Evolutionary conservation across 2,888 invertebrate genomes (phyloP).

Genomic region (Plebejus argus): DNA sequence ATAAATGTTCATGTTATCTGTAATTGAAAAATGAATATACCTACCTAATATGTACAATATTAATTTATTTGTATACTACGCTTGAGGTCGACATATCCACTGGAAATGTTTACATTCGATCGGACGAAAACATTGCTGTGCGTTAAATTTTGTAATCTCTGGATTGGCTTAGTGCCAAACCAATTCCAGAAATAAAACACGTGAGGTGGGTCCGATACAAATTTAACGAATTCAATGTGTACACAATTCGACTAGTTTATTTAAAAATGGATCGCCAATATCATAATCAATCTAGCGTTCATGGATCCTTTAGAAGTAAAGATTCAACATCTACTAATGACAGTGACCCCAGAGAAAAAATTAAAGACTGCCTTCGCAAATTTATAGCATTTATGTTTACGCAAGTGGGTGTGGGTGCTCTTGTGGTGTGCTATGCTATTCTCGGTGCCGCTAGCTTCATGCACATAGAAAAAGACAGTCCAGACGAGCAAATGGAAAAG

Average conservation of each 20-base stretch:
- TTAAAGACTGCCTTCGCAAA: conserved; percentile 92
- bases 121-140: not conserved
- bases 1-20: too few relatives aligned
- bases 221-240: conserved; percentile 38
- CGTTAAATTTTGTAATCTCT: conserved; percentile 57
- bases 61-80: not conserved
- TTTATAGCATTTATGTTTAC: conserved; percentile 95
- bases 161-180: conserved; percentile 62
- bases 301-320: conserved; percentile 83
- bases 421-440: conserved; percentile 93
- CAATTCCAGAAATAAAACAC: conserved; percentile 63
- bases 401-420: conserved; percentile 93
- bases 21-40: too few relatives aligned
- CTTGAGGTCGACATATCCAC: not conserved
- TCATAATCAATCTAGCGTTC: conserved; percentile 64
- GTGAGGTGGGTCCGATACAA: conserved; percentile 43
- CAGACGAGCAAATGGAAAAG: conserved; percentile 73
- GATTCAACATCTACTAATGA: conserved; percentile 85
- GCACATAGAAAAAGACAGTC: conserved; percentile 85
- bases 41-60: too few relatives aligned
- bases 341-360: conserved; percentile 86
- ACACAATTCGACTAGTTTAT: not conserved
- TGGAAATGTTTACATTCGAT: not conserved
- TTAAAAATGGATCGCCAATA: conserved; percentile 64
- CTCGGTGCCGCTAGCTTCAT: conserved; percentile 92